Evolutionary conservation across 1,140 invertebrate genomes (phyloP).

Genomic region (Aphelenchoides fujianensis): DNA sequence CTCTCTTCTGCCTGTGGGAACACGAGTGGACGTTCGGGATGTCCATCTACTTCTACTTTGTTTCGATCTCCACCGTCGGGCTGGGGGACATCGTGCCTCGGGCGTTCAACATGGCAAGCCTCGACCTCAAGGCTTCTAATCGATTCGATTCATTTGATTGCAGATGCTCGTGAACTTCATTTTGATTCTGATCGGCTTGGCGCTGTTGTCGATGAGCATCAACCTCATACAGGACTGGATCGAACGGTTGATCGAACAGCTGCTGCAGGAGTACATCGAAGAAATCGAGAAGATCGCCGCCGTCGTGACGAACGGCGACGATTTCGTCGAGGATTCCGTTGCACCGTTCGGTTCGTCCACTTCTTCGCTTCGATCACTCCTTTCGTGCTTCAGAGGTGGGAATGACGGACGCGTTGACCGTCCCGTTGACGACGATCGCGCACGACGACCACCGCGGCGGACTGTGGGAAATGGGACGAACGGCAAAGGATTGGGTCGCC

Average conservation of each 20-base stretch:
- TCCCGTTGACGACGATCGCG: constrained; percentile 45
- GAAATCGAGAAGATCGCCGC: constrained; percentile 60
- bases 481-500: constrained; percentile 52
- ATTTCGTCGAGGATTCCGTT: constrained; percentile 47
- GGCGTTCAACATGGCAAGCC: constrained; percentile 55
- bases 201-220: too few species aligned
- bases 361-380: too few species aligned
- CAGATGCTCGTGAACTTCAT: constrained; percentile 62
- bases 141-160: too few species aligned
- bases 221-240: too few species aligned
- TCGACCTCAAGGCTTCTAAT: too few species aligned
- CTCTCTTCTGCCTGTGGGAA: constrained; percentile 59
- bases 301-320: constrained; percentile 44
- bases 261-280: constrained; percentile 58
- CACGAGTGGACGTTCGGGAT: constrained; percentile 40
- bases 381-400: too few species aligned
- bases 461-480: constrained; percentile 32
- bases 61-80: constrained; percentile 61
- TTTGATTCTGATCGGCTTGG: too few species aligned
- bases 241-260: constrained; percentile 47
- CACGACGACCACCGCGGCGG: constrained; percentile 23
- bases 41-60: constrained; percentile 47
- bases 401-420: constrained; percentile 54
- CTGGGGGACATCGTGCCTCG: constrained; percentile 56
- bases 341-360: too few species aligned